Conservation (phyloP, 2,797 vertebrate species). For the Moxostoma hubbsi region DNA sequence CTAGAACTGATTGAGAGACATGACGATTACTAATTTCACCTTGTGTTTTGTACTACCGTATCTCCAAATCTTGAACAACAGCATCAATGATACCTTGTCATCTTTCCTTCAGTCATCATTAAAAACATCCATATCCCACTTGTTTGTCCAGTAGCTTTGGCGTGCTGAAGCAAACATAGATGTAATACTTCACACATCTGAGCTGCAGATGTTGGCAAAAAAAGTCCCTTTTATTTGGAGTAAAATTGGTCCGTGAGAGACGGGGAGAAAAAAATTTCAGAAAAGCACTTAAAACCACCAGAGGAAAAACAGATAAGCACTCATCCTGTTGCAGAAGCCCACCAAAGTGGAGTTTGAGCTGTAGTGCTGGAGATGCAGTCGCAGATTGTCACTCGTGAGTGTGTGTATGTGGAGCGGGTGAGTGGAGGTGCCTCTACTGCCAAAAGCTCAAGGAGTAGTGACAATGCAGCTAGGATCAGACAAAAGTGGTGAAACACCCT, state of each 20-base stretch:
- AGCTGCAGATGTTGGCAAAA: slow-evolving; percentile 14
- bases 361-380: background rate
- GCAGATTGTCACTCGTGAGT: background rate
- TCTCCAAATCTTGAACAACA: slow-evolving; percentile 37
- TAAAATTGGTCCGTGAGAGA: background rate
- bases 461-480: slow-evolving; percentile 70
- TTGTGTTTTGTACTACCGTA: slow-evolving; percentile 13
- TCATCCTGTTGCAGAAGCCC: slow-evolving; percentile 64
- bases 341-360: slow-evolving; percentile 43
- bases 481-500: slow-evolving; percentile 70
- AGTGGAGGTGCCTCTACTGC: slow-evolving; percentile 62
- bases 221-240: background rate
- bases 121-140: slow-evolving; percentile 44
- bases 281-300: slow-evolving; percentile 55
- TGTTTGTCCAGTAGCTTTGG: slow-evolving; percentile 25
- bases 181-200: slow-evolving; percentile 25
- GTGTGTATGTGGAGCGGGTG: slow-evolving; percentile 45
- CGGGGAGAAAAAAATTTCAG: slow-evolving; percentile 5
- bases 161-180: background rate
- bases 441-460: slow-evolving; percentile 69
- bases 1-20: slow-evolving; percentile 7
- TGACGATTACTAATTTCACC: slow-evolving; percentile 1
- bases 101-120: slow-evolving; percentile 57
- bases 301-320: slow-evolving; percentile 42
- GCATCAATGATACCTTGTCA: slow-evolving; percentile 35